A percentile compares a stretch with the other conserved stretches of the same genome.
Evolutionary conservation across 2,888 invertebrate species (phyloP).

Genomic region (Parnassius glacialis): DNA sequence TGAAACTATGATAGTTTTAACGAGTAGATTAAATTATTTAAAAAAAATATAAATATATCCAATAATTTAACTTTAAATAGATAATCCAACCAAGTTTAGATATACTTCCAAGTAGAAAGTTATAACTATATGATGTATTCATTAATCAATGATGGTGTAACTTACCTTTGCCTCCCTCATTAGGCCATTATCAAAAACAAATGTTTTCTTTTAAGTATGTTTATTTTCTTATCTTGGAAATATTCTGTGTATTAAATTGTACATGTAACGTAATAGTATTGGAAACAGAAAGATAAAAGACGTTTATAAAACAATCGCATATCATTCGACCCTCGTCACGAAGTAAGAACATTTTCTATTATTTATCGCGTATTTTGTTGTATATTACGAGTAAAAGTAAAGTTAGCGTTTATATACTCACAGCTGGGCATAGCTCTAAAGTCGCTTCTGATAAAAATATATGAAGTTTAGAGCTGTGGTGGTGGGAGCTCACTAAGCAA

Average conservation of each 20-base stretch:
- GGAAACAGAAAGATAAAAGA: not conserved
- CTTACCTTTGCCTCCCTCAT: not conserved
- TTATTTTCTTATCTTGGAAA: not conserved
- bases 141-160: not conserved
- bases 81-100: too few species aligned
- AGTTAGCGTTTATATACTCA: not conserved
- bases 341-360: not conserved
- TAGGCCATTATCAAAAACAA: not conserved
- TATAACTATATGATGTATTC: not conserved
- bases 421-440: not conserved
- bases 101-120: too few species aligned
- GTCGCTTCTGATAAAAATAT: too few species aligned
- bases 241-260: too few species aligned
- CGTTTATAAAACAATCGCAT: not conserved
- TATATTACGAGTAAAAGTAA: not conserved
- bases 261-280: not conserved
- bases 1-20: too few species aligned
- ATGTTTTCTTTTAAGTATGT: not conserved
- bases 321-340: slow-evolving; percentile 1
- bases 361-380: not conserved
- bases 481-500: too few species aligned
- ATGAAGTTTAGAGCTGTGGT: too few species aligned
- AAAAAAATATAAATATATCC: too few species aligned
- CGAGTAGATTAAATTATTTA: too few species aligned
- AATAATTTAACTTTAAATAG: too few species aligned